Percentiles rank a stretch among this genome's conserved stretches.
phyloP scores from a whole-genome alignment of 2,888 invertebrate species.

The Ischnura elegans region DNA sequence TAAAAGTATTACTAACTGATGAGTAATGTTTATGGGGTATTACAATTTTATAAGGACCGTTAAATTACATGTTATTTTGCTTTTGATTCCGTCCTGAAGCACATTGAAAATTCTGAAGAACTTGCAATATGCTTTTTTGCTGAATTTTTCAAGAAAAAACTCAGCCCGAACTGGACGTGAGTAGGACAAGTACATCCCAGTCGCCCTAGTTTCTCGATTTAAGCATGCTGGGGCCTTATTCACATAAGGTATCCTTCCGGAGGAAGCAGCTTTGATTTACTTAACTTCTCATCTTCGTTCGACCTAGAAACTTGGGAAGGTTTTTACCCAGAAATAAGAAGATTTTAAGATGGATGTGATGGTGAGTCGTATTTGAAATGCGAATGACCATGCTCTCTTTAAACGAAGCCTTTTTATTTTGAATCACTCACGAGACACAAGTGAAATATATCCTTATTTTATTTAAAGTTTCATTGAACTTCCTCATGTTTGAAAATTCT shows the following conservation, averaged over 20 bases:
- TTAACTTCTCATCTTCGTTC: not conserved
- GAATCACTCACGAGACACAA: too few species aligned
- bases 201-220: not conserved
- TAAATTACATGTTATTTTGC: too few species aligned
- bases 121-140: not conserved
- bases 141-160: not conserved
- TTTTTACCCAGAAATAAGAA: not conserved
- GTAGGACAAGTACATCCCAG: not conserved
- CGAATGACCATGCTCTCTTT: too few species aligned
- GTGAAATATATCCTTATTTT: too few species aligned
- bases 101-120: not conserved
- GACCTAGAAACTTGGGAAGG: not conserved
- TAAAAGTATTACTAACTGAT: too few species aligned
- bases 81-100: too few species aligned
- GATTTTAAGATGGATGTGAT: too few species aligned
- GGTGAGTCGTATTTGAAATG: not conserved
- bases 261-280: not conserved
- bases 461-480: too few species aligned
- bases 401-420: too few species aligned
- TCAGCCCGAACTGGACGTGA: not conserved
- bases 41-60: too few species aligned
- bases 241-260: not conserved
- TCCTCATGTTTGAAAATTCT: too few species aligned
- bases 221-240: not conserved
- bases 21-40: too few species aligned